These are phyloP conservation scores for Elaphurus davidianus DNA, from an alignment of 2,113 vertebrate genomes.

Conservation along the genomic window DNA sequence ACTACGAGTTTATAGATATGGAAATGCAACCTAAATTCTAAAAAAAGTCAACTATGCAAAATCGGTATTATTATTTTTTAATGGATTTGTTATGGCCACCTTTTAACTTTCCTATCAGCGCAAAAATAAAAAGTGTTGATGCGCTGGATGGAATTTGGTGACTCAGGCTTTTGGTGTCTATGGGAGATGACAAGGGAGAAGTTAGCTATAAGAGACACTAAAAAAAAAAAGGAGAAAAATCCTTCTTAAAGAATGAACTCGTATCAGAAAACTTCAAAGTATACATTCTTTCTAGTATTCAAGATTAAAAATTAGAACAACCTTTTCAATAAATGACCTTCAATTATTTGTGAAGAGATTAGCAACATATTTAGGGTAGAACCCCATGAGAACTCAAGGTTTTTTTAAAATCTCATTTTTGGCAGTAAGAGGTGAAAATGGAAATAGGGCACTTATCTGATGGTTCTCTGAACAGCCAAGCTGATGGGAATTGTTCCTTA, in stretches of 20 bases:
- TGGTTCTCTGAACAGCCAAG: background rate
- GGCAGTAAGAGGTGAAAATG: background rate
- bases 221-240: background rate
- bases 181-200: constrained; percentile 46
- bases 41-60: background rate
- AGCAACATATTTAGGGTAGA: background rate
- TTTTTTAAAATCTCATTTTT: background rate
- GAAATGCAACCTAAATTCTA: background rate
- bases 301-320: background rate
- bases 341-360: background rate
- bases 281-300: background rate
- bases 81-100: background rate
- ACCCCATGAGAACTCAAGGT: background rate
- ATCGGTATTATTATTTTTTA: constrained; percentile 37
- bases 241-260: background rate
- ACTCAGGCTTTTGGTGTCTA: constrained; percentile 51
- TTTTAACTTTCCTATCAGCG: constrained; percentile 41
- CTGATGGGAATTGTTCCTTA: background rate
- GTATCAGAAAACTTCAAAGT: background rate
- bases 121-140: constrained; percentile 47
- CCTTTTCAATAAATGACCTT: constrained; percentile 4
- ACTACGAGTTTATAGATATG: background rate
- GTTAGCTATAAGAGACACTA: background rate
- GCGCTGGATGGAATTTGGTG: constrained; percentile 25
- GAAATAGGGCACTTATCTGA: background rate